A percentile compares a stretch with the other conserved stretches of the same genome.
Conservation (phyloP, 2,888 invertebrate genomes). For the Campopleginae sp. region DNA sequence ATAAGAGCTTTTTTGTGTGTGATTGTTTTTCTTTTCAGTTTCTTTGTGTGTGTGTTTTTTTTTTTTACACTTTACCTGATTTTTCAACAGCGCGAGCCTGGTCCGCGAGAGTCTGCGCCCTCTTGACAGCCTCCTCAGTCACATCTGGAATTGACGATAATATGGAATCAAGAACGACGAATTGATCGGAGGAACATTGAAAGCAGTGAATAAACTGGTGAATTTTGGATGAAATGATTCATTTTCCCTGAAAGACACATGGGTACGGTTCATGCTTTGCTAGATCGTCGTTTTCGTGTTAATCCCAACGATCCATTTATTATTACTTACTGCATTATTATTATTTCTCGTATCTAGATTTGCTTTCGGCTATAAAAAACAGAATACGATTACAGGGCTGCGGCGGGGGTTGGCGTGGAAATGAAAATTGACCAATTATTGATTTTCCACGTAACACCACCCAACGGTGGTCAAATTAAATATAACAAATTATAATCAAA, state of each 20-base stretch:
- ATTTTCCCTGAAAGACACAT: conserved; percentile 82
- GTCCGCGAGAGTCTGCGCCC: conserved; percentile 80
- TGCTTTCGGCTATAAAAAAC: conserved; percentile 65
- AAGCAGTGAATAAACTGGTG: conserved; percentile 84
- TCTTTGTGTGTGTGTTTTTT: conserved; percentile 8
- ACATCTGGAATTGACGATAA: conserved; percentile 79
- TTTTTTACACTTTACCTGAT: conserved; percentile 79
- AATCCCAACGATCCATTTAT: conserved; percentile 79
- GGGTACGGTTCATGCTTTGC: conserved; percentile 83
- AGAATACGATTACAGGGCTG: conserved; percentile 59
- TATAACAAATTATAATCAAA: conserved; percentile 5
- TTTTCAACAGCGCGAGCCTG: conserved; percentile 74
- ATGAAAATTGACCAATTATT: conserved; percentile 53
- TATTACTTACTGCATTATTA: conserved; percentile 80
- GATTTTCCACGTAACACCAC: conserved; percentile 66
- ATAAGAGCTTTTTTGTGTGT: conserved; percentile 39
- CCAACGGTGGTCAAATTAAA: conserved; percentile 61
- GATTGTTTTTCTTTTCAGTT: not conserved
- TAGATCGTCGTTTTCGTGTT: conserved; percentile 82
- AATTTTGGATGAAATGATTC: conserved; percentile 83
- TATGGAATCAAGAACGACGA: conserved; percentile 63
- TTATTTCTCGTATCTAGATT: conserved; percentile 66
- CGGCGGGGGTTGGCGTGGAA: conserved; percentile 35
- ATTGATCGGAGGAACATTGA: conserved; percentile 77
- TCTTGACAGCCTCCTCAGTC: conserved; percentile 82